Percentiles rank a stretch among this genome's conserved stretches.
phyloP scores from a whole-genome alignment of 2,888 invertebrate genomes.

The Eilema griseolum region DNA sequence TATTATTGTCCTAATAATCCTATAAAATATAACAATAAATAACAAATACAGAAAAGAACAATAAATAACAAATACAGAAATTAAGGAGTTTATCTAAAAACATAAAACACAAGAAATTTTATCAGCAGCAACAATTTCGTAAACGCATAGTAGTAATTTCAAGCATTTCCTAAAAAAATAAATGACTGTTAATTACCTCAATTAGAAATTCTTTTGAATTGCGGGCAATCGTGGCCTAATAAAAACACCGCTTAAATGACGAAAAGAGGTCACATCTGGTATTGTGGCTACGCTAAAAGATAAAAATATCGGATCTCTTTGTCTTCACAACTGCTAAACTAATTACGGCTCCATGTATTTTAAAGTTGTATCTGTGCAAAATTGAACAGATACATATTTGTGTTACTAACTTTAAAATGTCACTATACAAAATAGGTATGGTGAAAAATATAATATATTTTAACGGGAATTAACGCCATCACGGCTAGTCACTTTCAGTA shows the following conservation, averaged over 20 bases:
- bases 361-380: not conserved
- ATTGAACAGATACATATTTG: not conserved
- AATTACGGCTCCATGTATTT: constrained; percentile 47
- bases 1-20: too few species aligned
- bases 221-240: not conserved
- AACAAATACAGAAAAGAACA: too few species aligned
- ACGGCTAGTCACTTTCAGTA: too few species aligned
- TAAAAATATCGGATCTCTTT: constrained; percentile 42
- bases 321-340: constrained; percentile 53
- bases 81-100: not conserved
- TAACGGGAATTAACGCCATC: too few species aligned
- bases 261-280: constrained; percentile 59
- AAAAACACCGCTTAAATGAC: constrained; percentile 7
- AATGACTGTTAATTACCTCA: constrained; percentile 31
- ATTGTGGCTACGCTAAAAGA: constrained; percentile 39
- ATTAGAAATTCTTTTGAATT: constrained; percentile 26
- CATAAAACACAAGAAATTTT: not conserved
- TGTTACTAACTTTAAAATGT: not conserved
- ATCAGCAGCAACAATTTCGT: not conserved
- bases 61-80: too few species aligned
- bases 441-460: not conserved
- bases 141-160: constrained; percentile 12
- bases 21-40: too few species aligned
- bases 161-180: constrained; percentile 40
- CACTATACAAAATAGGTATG: not conserved